Conservation (phyloP, 2,888 invertebrate genomes). For the Heliconius ismenius region DNA sequence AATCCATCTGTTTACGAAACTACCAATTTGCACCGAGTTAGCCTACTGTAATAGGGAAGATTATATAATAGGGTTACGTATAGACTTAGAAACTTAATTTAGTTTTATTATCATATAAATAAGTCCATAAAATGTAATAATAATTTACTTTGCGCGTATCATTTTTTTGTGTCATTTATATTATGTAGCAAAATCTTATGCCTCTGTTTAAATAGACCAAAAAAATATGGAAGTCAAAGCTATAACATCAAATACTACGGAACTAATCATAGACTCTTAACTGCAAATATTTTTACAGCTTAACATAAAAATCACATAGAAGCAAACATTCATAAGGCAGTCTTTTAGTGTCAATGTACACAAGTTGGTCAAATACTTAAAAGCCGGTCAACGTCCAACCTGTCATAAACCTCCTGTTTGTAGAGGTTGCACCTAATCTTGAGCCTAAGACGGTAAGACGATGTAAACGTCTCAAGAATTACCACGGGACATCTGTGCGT, state of each 20-base stretch:
- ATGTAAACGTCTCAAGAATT: constrained; percentile 20
- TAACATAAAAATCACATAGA: constrained; percentile 14
- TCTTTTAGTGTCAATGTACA: constrained; percentile 20
- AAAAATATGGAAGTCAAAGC: neutral
- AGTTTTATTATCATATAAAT: neutral
- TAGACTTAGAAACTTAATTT: neutral
- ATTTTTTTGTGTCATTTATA: neutral
- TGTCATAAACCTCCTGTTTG: constrained; percentile 31
- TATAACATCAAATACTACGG: too few relatives aligned
- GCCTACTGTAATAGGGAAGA: constrained; percentile 11
- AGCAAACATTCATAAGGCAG: constrained; percentile 17
- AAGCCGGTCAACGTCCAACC: constrained; percentile 23
- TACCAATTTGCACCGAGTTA: constrained; percentile 28
- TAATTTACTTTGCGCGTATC: neutral
- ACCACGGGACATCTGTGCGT: constrained; percentile 23
- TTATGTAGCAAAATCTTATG: neutral
- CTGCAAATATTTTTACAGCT: neutral
- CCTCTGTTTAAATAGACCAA: neutral
- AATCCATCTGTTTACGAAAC: constrained; percentile 31
- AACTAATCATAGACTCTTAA: neutral
- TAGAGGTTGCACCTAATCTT: constrained; percentile 33
- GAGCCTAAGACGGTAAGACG: constrained; percentile 31
- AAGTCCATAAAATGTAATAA: neutral
- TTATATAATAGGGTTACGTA: constrained; percentile 9
- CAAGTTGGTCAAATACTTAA: constrained; percentile 34